phyloP scores from a whole-genome alignment of 2,113 vertebrate species.

The Oncorhynchus keta region DNA sequence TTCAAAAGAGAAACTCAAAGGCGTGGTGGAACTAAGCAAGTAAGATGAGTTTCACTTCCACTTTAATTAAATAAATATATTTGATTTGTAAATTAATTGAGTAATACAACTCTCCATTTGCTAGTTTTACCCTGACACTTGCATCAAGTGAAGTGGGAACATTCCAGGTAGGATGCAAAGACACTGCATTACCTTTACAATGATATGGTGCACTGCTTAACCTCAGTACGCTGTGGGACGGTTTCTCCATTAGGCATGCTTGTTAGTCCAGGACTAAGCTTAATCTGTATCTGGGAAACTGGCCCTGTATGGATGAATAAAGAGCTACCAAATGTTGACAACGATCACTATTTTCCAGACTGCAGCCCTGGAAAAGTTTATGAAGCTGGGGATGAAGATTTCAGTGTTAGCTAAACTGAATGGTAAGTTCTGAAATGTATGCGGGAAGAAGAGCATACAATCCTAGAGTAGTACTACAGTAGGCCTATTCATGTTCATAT shows the following conservation, averaged over 20 bases:
- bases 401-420: constrained; percentile 37
- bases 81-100: neutral
- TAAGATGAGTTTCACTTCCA: constrained; percentile 15
- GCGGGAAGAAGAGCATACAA: neutral
- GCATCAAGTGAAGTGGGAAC: constrained; percentile 47
- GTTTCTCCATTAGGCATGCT: too few species aligned
- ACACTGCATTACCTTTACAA: too few species aligned
- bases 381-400: accelerated
- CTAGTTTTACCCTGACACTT: constrained; percentile 58
- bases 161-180: constrained; percentile 52
- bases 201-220: neutral
- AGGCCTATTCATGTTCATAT: neutral
- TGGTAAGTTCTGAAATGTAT: constrained; percentile 41
- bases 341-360: constrained; percentile 45
- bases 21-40: constrained; percentile 52
- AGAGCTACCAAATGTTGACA: neutral
- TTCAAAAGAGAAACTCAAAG: constrained; percentile 34
- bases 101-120: neutral
- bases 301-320: too few species aligned
- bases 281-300: too few species aligned
- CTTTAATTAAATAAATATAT: too few species aligned
- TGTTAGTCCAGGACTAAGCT: too few species aligned
- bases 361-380: neutral
- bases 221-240: too few species aligned
- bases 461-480: neutral